Evolutionary conservation across 1,140 invertebrate species (phyloP).

Genomic region (Ceratosolen fusciceps): DNA sequence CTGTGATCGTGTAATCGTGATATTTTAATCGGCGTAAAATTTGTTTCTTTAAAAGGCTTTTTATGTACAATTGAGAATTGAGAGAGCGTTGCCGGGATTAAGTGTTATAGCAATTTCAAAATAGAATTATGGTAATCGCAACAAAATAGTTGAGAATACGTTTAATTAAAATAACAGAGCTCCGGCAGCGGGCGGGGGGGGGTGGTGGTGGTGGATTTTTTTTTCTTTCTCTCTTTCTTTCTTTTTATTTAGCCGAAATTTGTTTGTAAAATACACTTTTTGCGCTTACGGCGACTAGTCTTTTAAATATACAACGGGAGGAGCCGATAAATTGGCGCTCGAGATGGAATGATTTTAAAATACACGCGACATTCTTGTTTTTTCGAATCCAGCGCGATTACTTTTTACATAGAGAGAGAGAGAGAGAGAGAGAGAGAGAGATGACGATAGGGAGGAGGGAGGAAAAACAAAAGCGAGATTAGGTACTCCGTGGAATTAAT

Average conservation of each 20-base stretch:
- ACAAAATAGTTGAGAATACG: background rate
- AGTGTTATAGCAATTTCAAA: background rate
- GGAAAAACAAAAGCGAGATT: too few species aligned
- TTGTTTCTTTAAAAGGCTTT: constrained; percentile 3
- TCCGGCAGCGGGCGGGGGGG: too few species aligned
- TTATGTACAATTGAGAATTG: background rate
- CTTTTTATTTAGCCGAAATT: too few species aligned
- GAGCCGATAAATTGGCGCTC: background rate
- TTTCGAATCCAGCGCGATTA: background rate
- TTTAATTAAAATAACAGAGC: background rate
- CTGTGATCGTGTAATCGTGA: background rate
- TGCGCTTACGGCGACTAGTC: background rate
- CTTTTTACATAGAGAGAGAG: background rate
- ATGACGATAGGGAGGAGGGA: too few species aligned
- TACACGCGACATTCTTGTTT: background rate
- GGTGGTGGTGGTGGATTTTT: too few species aligned
- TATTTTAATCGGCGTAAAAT: background rate
- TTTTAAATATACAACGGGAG: too few species aligned
- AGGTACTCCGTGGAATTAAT: background rate
- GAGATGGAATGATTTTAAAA: background rate
- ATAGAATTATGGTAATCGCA: background rate
- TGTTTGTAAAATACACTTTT: background rate
- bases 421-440: background rate
- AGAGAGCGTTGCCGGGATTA: background rate
- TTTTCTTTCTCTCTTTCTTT: too few species aligned